These are phyloP conservation scores for Sebastes baramenuke DNA, from an alignment of 2,797 vertebrate species.

Conservation along the genomic window DNA sequence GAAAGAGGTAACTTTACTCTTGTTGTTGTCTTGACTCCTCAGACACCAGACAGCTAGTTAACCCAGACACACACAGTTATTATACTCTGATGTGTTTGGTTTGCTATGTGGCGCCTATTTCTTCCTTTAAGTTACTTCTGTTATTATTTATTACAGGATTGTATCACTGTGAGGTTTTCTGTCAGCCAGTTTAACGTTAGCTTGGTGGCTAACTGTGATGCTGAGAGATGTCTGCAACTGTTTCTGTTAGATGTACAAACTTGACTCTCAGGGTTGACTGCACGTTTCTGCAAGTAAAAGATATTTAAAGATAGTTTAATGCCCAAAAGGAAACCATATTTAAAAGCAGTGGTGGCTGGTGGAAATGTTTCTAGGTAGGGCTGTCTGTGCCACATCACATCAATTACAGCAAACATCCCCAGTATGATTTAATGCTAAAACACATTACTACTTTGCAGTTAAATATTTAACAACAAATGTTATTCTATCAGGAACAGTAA, in stretches of 20 bases:
- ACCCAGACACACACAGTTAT: slow-evolving; percentile 21
- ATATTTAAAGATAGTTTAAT: not conserved
- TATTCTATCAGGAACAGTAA: no score
- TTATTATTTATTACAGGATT: not conserved
- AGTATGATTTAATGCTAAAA: no score
- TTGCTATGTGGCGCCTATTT: not conserved
- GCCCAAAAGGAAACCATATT: not conserved
- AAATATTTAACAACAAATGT: no score
- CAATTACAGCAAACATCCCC: no score
- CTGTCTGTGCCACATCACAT: no score
- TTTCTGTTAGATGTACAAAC: not conserved
- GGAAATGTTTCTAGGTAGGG: fast-evolving
- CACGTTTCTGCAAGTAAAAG: not conserved
- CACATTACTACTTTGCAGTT: no score
- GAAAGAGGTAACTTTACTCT: slow-evolving; percentile 64
- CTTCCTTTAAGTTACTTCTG: not conserved
- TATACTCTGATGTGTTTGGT: not conserved
- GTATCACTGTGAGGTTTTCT: not conserved
- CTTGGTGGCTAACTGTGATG: slow-evolving; percentile 6
- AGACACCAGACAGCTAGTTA: slow-evolving; percentile 22
- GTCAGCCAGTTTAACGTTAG: slow-evolving; percentile 2
- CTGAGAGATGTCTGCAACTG: not conserved
- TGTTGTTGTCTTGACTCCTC: slow-evolving; percentile 25
- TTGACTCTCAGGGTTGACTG: no score
- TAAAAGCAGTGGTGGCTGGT: not conserved